Conservation (phyloP, 1,140 invertebrate species). For the Drosophila arawakana region DNA sequence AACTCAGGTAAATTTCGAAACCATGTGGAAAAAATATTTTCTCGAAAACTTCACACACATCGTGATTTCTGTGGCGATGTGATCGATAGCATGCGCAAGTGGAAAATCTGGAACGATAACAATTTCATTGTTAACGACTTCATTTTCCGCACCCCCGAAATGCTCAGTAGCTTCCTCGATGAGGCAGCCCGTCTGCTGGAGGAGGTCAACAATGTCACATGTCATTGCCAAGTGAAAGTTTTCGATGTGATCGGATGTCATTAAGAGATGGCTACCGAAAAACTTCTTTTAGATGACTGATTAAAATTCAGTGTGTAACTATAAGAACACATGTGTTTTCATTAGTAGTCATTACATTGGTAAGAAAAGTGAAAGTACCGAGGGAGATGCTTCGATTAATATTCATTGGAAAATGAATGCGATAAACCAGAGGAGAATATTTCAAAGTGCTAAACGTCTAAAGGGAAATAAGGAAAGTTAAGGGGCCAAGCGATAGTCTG, state of each 20-base stretch:
- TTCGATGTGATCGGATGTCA: background rate
- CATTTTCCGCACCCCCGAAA: constrained; percentile 2
- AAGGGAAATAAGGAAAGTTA: too few species aligned
- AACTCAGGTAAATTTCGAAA: constrained; percentile 27
- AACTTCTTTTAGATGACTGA: background rate
- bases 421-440: too few species aligned
- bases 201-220: constrained; percentile 6
- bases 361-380: too few species aligned
- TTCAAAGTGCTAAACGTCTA: too few species aligned
- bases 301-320: constrained; percentile 17
- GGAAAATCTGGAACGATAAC: constrained; percentile 32
- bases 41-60: background rate
- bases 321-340: background rate
- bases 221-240: constrained; percentile 12
- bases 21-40: background rate
- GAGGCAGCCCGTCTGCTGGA: constrained; percentile 14
- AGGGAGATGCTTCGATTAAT: too few species aligned
- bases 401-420: too few species aligned
- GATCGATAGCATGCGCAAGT: constrained; percentile 45
- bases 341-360: too few species aligned
- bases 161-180: constrained; percentile 15
- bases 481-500: too few species aligned
- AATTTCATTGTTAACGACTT: background rate
- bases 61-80: constrained; percentile 51
- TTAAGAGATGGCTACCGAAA: too few species aligned